Evolutionary conservation across 1,140 invertebrate genomes (phyloP).

Genomic region (Panulirus ornatus): DNA sequence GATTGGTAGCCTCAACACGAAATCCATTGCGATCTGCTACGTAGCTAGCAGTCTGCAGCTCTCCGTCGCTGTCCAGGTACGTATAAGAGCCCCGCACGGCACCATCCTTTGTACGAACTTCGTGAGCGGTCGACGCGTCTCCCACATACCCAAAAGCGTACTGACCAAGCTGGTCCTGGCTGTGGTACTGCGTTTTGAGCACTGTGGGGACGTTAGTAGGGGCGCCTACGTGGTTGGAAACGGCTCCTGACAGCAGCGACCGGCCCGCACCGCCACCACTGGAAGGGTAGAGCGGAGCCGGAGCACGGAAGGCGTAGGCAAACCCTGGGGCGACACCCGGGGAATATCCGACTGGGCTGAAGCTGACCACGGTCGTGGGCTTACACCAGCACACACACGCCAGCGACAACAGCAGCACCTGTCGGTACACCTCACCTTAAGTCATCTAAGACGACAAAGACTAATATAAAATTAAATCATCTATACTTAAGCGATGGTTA

Average conservation of each 20-base stretch:
- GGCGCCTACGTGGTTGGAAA: not conserved
- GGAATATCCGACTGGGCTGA: slow-evolving; percentile 69
- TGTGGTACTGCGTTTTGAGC: slow-evolving; percentile 74
- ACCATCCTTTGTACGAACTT: slow-evolving; percentile 73
- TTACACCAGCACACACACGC: slow-evolving; percentile 22
- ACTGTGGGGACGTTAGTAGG: slow-evolving; percentile 33
- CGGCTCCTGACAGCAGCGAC: not conserved
- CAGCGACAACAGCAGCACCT: slow-evolving; percentile 57
- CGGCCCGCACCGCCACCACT: not conserved
- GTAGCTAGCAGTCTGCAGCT: slow-evolving; percentile 74
- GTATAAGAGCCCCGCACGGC: slow-evolving; percentile 73
- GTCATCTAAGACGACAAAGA: too few relatives aligned
- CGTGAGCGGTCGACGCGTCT: slow-evolving; percentile 71
- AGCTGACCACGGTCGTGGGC: slow-evolving; percentile 63
- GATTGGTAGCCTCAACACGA: slow-evolving; percentile 71
- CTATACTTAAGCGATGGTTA: too few relatives aligned
- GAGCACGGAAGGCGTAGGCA: slow-evolving; percentile 74
- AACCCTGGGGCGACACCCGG: slow-evolving; percentile 71
- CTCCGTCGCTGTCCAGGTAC: slow-evolving; percentile 75
- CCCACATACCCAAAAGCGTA: slow-evolving; percentile 83
- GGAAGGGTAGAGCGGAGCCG: slow-evolving; percentile 24
- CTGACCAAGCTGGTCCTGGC: slow-evolving; percentile 76
- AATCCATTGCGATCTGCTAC: slow-evolving; percentile 74
- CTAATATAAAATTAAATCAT: too few relatives aligned
- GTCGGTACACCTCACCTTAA: not conserved